phyloP scores from a whole-genome alignment of 2,113 vertebrate genomes.

The Corythaixoides concolor region DNA sequence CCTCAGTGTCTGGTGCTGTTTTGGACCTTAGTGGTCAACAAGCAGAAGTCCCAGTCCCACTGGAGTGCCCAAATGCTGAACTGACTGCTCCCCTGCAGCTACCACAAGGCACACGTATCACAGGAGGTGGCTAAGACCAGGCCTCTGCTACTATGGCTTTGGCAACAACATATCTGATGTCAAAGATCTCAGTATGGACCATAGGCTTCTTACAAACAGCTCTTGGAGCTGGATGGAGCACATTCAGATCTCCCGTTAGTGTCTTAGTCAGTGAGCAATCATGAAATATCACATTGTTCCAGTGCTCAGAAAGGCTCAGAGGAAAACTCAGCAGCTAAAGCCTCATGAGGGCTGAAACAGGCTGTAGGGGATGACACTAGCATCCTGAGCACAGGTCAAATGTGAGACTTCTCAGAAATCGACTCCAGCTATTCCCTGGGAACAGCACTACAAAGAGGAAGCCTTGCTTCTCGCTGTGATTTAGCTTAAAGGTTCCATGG shows the following conservation, averaged over 20 bases:
- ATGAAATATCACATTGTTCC: background rate
- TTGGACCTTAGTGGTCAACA: background rate
- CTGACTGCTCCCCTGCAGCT: background rate
- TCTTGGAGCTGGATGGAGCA: background rate
- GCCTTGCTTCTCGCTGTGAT: background rate
- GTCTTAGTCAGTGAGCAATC: background rate
- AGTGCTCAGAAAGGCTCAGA: background rate
- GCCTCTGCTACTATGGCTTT: background rate
- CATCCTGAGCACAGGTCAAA: background rate
- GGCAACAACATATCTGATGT: background rate
- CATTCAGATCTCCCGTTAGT: background rate
- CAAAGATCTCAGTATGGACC: background rate
- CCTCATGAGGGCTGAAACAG: background rate
- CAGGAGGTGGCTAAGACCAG: background rate
- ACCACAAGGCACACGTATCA: background rate
- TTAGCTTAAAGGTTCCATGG: background rate
- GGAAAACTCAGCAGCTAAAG: background rate
- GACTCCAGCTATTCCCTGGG: background rate
- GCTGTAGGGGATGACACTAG: background rate
- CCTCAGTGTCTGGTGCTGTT: background rate
- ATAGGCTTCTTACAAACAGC: background rate
- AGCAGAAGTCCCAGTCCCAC: background rate
- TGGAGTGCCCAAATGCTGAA: too few relatives aligned
- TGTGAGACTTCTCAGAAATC: background rate
- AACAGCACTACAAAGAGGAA: background rate